Evolutionary conservation across 2,888 invertebrate genomes (phyloP), one percentile per base, ranked within the genome.

Genomic region (Steromphala cineraria): DNA sequence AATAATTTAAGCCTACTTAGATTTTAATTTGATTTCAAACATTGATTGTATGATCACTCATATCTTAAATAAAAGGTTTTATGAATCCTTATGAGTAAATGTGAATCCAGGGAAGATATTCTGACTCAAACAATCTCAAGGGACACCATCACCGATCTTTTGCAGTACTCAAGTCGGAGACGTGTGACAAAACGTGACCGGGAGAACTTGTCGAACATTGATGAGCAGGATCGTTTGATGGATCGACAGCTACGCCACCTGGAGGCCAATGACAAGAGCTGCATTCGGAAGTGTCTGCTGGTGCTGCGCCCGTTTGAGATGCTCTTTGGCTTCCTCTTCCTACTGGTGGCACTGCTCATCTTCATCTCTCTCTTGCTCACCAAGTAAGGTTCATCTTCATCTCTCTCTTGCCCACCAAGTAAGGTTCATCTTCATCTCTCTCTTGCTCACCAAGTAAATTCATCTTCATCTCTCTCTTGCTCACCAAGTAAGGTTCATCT

Each of bases 281-380:
- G 90, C 79, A 86, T 88, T 15, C 87, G 90, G 76, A 91, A 92
- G 82, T 92, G 91, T 82, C 84, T 90, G 55, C 67, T 87, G 4
- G 77, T 92, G n/a, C 84, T 93, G 21, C 87, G 94, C 36, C 93
- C 94, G 1, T 89, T 93, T 78, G 91, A 93, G 83, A 90, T 93
- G n/a, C 79, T 93, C 17, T 83, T 92, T 80, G 94, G 94, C 10
- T 83, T 93, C 15, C 75, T 92, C 4, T 89, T 91, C 74, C 86
- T 92, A 19, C 81, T 91, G 7, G 79, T 94, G 76, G 92, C 91
- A 0, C 79, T 93, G 0, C 86, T 93, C 40, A 86, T 94, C 28
- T 92, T 93, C 85, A 74, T 93, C 56, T 94, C 94, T 0, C 87
- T 94, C 19, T 85, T 94, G 13, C 84, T 94, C 24, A 92, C 92